Conservation (phyloP, 2,113 vertebrate genomes). For the Atherinomorus stipes region DNA sequence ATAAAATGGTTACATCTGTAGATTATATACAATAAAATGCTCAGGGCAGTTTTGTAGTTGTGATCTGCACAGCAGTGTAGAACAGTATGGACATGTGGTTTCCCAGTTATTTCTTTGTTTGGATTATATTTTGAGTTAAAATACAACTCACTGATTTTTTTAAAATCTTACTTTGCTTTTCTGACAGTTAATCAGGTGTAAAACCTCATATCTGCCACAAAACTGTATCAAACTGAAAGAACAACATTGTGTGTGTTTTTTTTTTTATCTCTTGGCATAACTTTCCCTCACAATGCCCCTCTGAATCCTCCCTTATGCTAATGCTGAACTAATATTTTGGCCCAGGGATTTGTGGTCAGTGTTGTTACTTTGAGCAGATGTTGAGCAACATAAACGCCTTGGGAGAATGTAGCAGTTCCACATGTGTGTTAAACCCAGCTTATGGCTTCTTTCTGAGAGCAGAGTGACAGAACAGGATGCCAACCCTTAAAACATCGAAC, state of each 20-base stretch:
- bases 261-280: slow-evolving; percentile 16
- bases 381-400: slow-evolving; percentile 59
- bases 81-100: slow-evolving; percentile 12
- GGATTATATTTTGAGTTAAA: slow-evolving; percentile 12
- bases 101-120: not conserved
- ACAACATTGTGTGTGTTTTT: not conserved
- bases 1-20: slow-evolving; percentile 15
- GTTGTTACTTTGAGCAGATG: slow-evolving; percentile 66
- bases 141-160: not conserved
- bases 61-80: slow-evolving; percentile 14
- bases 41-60: not conserved
- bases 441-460: slow-evolving; percentile 39
- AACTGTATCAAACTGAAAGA: not conserved
- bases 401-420: slow-evolving; percentile 47
- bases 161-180: slow-evolving; percentile 2
- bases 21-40: slow-evolving; percentile 19
- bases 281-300: slow-evolving; percentile 10
- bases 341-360: slow-evolving; percentile 45
- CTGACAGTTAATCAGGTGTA: not conserved
- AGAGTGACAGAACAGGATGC: slow-evolving; percentile 42
- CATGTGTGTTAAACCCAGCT: slow-evolving; percentile 33
- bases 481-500: slow-evolving; percentile 43
- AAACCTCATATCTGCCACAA: slow-evolving; percentile 2
- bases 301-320: slow-evolving; percentile 38
- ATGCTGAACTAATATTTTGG: slow-evolving; percentile 42